A percentile compares a stretch with the other conserved stretches of the same genome.
These are phyloP conservation scores for Mechanitis messenoides DNA, from an alignment of 2,888 invertebrate species.

Conservation along the genomic window DNA sequence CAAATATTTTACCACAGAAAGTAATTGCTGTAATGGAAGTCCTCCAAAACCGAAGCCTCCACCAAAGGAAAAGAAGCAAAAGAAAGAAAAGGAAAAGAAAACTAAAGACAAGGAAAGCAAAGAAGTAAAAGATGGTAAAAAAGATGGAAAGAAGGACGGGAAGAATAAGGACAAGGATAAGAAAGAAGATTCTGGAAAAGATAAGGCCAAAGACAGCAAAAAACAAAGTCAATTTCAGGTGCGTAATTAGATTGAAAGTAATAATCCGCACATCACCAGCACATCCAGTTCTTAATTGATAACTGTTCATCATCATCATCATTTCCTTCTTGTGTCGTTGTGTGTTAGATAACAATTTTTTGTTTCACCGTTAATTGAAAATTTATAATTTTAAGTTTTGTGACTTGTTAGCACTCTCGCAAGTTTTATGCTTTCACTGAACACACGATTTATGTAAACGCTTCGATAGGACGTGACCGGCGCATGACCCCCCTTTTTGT, in stretches of 20 bases:
- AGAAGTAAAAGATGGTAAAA: slow-evolving; percentile 70
- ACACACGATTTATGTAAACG: slow-evolving; percentile 41
- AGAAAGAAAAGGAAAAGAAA: slow-evolving; percentile 80
- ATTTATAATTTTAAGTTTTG: slow-evolving; percentile 44
- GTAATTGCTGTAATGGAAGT: slow-evolving; percentile 87
- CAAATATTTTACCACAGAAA: slow-evolving; percentile 71
- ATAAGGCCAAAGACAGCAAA: slow-evolving; percentile 77
- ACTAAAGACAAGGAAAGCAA: slow-evolving; percentile 78
- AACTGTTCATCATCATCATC: slow-evolving; percentile 39
- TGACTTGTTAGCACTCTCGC: slow-evolving; percentile 48
- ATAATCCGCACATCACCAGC: slow-evolving; percentile 46
- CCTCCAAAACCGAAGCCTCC: slow-evolving; percentile 81
- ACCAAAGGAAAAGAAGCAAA: slow-evolving; percentile 82
- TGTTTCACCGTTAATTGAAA: slow-evolving; percentile 44
- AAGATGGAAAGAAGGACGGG: slow-evolving; percentile 77
- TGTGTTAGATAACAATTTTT: slow-evolving; percentile 60
- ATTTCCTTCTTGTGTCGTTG: slow-evolving; percentile 62
- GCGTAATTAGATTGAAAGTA: slow-evolving; percentile 34
- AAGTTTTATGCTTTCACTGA: slow-evolving; percentile 42
- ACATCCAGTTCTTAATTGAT: slow-evolving; percentile 66
- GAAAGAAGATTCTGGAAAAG: slow-evolving; percentile 78
- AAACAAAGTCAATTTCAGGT: slow-evolving; percentile 83
- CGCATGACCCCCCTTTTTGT: slow-evolving; percentile 72
- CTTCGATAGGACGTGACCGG: slow-evolving; percentile 58
- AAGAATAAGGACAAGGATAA: slow-evolving; percentile 78